Conservation (phyloP, 2,113 vertebrate genomes). For the Helogale parvula region DNA sequence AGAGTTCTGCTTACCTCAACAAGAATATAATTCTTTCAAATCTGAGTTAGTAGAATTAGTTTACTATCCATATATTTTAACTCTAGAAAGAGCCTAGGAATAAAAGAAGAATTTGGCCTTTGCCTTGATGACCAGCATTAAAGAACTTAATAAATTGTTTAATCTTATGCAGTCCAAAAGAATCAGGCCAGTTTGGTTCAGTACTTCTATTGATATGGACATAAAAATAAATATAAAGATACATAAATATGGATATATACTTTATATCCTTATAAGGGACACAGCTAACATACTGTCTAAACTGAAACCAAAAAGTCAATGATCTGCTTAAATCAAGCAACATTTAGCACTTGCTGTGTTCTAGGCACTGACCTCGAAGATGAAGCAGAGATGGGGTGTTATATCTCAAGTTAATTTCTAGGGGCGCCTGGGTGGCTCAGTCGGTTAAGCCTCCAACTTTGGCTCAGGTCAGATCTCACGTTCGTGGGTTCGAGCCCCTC, state of each 20-base stretch:
- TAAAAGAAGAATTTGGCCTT: neutral
- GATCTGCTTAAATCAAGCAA: neutral
- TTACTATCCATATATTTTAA: neutral
- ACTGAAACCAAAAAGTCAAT: neutral
- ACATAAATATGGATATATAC: neutral
- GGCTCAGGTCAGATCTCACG: too few species aligned
- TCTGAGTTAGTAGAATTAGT: neutral
- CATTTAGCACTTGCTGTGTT: neutral
- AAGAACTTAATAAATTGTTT: neutral
- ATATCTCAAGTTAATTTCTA: neutral
- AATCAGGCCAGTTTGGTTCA: neutral
- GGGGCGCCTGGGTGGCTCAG: too few species aligned
- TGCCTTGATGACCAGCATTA: neutral
- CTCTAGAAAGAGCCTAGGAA: neutral
- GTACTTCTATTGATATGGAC: neutral
- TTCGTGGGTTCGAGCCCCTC: too few species aligned
- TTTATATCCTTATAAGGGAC: neutral
- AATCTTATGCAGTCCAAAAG: neutral
- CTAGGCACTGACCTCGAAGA: neutral
- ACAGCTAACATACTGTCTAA: neutral
- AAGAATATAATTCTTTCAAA: slow-evolving; percentile 23
- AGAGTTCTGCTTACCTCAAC: neutral
- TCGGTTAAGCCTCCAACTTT: too few species aligned
- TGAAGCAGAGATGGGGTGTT: neutral
- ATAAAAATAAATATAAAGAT: neutral